Evolutionary conservation across 2,113 vertebrate species (phyloP).

Genomic region (Pteropus alecto): DNA sequence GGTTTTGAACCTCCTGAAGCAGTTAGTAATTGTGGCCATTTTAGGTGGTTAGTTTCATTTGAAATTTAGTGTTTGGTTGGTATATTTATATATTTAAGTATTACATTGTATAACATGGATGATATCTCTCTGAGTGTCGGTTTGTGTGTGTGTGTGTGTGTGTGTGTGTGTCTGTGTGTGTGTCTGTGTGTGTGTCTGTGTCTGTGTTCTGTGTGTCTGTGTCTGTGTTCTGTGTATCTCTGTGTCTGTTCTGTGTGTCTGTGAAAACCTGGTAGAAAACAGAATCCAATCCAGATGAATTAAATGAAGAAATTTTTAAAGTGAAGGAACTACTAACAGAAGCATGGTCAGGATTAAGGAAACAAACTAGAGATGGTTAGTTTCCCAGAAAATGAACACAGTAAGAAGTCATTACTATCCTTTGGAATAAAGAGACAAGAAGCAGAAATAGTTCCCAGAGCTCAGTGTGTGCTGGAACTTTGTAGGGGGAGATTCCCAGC

Average conservation of each 20-base stretch:
- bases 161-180: background rate
- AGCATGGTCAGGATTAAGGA: background rate
- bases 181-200: background rate
- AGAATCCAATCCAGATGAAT: background rate
- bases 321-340: background rate
- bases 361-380: background rate
- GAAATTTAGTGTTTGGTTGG: background rate
- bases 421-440: background rate
- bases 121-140: background rate
- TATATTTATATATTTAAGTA: background rate
- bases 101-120: background rate
- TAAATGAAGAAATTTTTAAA: background rate
- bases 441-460: background rate
- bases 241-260: no score
- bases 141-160: background rate
- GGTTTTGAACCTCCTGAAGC: background rate
- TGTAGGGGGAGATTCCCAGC: background rate
- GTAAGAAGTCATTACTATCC: background rate
- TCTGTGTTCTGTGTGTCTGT: no score
- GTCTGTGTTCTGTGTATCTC: no score
- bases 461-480: background rate
- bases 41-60: background rate
- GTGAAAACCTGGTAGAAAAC: background rate
- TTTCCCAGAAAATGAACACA: background rate
- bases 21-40: background rate